Evolutionary conservation across 2,888 invertebrate genomes (phyloP).

Genomic region (Hedya salicella): DNA sequence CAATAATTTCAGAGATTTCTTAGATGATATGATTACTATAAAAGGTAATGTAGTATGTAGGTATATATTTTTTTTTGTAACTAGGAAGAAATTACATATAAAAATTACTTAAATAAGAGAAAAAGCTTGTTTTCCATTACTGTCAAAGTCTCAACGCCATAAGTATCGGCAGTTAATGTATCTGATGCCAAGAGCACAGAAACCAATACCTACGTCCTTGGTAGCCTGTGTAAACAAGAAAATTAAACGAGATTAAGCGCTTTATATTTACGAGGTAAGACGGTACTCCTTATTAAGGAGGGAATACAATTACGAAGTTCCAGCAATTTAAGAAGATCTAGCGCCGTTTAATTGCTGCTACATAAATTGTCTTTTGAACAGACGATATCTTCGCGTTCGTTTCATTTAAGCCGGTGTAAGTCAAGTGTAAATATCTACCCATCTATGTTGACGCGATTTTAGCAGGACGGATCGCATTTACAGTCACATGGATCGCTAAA

Average conservation of each 20-base stretch:
- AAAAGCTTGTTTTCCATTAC: not conserved
- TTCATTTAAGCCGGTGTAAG: constrained; percentile 53
- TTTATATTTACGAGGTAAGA: constrained; percentile 75
- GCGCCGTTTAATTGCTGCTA: constrained; percentile 72
- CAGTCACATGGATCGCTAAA: too few relatives aligned
- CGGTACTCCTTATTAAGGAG: constrained; percentile 70
- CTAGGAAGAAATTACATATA: too few relatives aligned
- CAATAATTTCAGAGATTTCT: too few relatives aligned
- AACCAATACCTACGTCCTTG: constrained; percentile 45
- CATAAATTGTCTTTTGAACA: constrained; percentile 75
- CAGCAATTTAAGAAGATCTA: constrained; percentile 76
- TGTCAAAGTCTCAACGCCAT: not conserved
- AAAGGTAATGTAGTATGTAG: too few relatives aligned
- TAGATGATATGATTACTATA: too few relatives aligned
- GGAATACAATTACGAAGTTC: constrained; percentile 76
- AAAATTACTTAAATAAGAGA: too few relatives aligned
- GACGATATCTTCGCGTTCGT: constrained; percentile 68
- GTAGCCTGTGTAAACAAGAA: constrained; percentile 67
- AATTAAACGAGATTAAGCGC: constrained; percentile 71
- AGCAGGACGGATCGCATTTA: not conserved
- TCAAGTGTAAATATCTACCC: constrained; percentile 9
- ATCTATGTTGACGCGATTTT: constrained; percentile 1
- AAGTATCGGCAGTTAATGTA: constrained; percentile 12
- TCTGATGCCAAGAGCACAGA: constrained; percentile 8
- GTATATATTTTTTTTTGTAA: too few relatives aligned